phyloP scores from a whole-genome alignment of 2,888 invertebrate species.

The Sarcophaga caerulescens region DNA sequence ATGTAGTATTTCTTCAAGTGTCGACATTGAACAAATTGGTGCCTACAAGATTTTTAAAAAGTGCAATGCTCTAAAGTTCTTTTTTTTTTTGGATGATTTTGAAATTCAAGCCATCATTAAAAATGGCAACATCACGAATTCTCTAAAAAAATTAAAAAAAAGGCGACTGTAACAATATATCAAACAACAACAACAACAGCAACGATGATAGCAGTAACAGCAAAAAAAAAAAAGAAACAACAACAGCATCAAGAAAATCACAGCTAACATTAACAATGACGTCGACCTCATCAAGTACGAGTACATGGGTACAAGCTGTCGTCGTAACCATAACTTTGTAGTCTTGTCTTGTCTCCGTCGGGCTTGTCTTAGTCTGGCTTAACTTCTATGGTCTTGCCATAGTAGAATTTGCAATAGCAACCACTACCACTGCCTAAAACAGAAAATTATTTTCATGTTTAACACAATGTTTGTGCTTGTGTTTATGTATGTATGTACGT shows the following conservation, averaged over 20 bases:
- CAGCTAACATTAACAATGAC: slow-evolving; percentile 23
- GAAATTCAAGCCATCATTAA: slow-evolving; percentile 49
- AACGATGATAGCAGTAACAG: no score
- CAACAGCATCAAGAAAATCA: slow-evolving; percentile 15
- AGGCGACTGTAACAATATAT: background rate
- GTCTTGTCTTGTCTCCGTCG: background rate
- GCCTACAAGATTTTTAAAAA: slow-evolving; percentile 2
- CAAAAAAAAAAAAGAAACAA: background rate
- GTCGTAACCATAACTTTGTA: background rate
- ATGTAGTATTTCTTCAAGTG: slow-evolving; percentile 12
- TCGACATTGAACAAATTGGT: background rate
- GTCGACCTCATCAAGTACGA: slow-evolving; percentile 40
- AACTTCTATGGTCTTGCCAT: background rate
- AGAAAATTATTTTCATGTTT: background rate
- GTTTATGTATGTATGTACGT: background rate
- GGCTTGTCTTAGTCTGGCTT: background rate
- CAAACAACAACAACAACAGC: background rate
- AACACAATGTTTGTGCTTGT: background rate
- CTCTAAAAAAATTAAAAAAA: slow-evolving; percentile 12
- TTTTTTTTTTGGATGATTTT: slow-evolving; percentile 2
- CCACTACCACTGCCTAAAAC: background rate
- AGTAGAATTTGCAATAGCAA: background rate
- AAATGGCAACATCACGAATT: slow-evolving; percentile 52
- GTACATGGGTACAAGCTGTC: slow-evolving; percentile 4
- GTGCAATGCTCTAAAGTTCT: slow-evolving; percentile 16